phyloP scores from a whole-genome alignment of 2,797 vertebrate species.

The Melanotaenia trifasciata region DNA sequence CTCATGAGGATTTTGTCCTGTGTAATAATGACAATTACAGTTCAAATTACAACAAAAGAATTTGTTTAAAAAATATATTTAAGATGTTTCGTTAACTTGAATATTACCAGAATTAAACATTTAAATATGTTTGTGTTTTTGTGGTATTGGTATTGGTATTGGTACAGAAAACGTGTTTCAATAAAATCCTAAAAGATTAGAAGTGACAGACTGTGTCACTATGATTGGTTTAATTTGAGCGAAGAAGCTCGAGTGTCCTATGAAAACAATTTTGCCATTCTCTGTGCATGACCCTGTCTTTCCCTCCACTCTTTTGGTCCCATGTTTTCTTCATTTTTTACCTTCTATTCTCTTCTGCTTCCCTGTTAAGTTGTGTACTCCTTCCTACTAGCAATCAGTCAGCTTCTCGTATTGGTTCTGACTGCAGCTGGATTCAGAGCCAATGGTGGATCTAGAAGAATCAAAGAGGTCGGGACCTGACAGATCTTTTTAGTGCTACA shows the following conservation, averaged over 20 bases:
- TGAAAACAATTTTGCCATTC: background rate
- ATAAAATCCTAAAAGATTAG: too few species aligned
- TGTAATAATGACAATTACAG: too few species aligned
- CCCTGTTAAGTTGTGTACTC: background rate
- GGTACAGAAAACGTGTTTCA: too few species aligned
- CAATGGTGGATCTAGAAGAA: slow-evolving; percentile 65
- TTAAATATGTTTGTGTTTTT: too few species aligned
- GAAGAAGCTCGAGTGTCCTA: background rate
- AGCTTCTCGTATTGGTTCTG: slow-evolving; percentile 42
- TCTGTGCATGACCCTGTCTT: background rate
- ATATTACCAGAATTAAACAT: too few species aligned
- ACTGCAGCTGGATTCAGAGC: slow-evolving; percentile 52
- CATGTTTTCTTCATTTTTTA: background rate
- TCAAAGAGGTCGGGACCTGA: slow-evolving; percentile 68
- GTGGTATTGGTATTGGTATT: too few species aligned
- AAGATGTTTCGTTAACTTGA: too few species aligned
- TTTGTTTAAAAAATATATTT: too few species aligned
- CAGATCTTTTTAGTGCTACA: slow-evolving; percentile 63
- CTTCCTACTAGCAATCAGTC: slow-evolving; percentile 26
- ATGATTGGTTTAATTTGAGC: background rate
- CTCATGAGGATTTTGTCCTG: too few species aligned
- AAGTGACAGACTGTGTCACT: too few species aligned
- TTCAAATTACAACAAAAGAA: too few species aligned
- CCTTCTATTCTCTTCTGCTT: background rate
- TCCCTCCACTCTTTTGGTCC: background rate